These are phyloP conservation scores for Naso thynnoides DNA, from an alignment of 2,797 vertebrate species.

Conservation along the genomic window DNA sequence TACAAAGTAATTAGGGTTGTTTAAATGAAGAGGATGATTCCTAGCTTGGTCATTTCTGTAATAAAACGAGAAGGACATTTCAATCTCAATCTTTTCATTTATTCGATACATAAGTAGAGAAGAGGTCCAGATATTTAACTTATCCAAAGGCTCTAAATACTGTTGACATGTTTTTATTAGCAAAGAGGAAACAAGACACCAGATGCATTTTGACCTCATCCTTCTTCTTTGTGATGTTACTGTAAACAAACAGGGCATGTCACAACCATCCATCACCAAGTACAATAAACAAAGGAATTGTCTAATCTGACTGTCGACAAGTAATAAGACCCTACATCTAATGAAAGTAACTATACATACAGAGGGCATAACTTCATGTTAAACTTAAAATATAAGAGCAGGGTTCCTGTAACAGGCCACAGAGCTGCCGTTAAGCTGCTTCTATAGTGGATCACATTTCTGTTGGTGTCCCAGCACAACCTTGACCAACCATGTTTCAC, in stretches of 20 bases:
- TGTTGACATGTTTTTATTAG: too few species aligned
- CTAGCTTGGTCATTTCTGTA: not conserved
- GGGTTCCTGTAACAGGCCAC: not conserved
- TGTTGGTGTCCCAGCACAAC: too few species aligned
- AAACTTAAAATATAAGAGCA: not conserved
- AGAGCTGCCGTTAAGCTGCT: not conserved
- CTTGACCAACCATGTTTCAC: not conserved
- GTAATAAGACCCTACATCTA: not conserved
- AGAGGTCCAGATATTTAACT: too few species aligned
- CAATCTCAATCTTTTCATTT: not conserved
- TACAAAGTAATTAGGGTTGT: not conserved
- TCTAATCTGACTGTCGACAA: not conserved
- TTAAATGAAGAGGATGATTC: not conserved
- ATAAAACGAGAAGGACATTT: not conserved
- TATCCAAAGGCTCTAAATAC: too few species aligned
- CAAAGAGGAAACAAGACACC: too few species aligned
- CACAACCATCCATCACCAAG: not conserved
- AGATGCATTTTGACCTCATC: too few species aligned
- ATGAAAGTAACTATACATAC: not conserved
- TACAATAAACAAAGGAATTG: not conserved
- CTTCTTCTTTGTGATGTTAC: too few species aligned
- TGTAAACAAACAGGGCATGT: not conserved
- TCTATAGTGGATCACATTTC: not conserved
- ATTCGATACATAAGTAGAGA: not conserved
- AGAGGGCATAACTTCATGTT: not conserved